Conservation (phyloP, 2,797 vertebrate species). For the Chaunax sp. region DNA sequence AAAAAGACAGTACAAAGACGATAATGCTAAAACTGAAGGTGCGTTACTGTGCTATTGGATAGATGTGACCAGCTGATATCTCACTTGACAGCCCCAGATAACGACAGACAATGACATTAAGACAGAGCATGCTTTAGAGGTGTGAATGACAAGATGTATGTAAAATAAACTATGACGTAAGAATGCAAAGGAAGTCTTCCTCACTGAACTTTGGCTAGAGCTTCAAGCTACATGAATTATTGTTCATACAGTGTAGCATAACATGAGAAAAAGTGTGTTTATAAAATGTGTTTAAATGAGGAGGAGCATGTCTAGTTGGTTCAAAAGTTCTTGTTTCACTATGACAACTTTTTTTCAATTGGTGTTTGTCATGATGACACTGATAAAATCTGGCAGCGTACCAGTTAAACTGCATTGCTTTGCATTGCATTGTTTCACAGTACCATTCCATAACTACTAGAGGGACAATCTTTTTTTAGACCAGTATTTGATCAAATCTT, state of each 20-base stretch:
- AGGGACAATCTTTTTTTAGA: constrained; percentile 1
- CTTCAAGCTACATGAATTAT: background rate
- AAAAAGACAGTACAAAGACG: no score
- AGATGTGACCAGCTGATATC: no score
- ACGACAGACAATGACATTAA: no score
- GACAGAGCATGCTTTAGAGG: no score
- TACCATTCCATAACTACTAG: constrained; percentile 14
- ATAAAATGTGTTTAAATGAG: constrained; percentile 19
- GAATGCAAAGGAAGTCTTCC: no score
- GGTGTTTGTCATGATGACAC: constrained; percentile 52
- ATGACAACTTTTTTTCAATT: constrained; percentile 27
- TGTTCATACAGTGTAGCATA: constrained; percentile 1
- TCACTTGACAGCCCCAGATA: no score
- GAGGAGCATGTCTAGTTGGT: constrained; percentile 31
- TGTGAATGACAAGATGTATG: no score
- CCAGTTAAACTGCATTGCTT: constrained; percentile 65
- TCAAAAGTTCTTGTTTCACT: constrained; percentile 13
- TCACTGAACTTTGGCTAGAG: no score
- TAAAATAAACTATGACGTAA: no score
- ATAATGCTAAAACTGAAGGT: no score
- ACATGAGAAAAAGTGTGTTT: background rate
- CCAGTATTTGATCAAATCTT: background rate
- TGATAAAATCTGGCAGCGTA: constrained; percentile 59
- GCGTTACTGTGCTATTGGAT: no score
- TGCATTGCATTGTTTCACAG: constrained; percentile 27